Conservation (phyloP, 92 coral and sea anemone species). For the Actinernus sp. region DNA sequence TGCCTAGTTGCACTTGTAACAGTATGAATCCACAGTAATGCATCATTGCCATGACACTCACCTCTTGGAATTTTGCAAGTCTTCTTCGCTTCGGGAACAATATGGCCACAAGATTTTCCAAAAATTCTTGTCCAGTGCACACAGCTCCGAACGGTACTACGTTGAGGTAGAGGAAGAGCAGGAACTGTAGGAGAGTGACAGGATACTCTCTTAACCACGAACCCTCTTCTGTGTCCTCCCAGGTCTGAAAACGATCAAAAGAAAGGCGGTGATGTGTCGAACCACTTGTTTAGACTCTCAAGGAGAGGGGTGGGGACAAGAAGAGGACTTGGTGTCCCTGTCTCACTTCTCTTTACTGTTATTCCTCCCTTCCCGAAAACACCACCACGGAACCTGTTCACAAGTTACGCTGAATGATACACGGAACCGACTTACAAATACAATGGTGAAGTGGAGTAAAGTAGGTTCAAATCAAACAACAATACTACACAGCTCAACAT, state of each 20-base stretch:
- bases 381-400: too few species aligned
- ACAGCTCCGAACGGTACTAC: constrained; percentile 76
- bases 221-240: constrained; percentile 73
- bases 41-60: constrained; percentile 17
- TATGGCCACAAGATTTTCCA: constrained; percentile 90
- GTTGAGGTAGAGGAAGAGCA: constrained; percentile 87
- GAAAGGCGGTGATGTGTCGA: background rate
- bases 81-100: constrained; percentile 85
- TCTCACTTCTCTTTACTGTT: too few species aligned
- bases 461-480: too few species aligned
- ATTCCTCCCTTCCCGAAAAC: too few species aligned
- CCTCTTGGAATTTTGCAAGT: constrained; percentile 62
- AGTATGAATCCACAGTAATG: background rate
- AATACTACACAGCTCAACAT: too few species aligned
- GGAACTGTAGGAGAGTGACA: constrained; percentile 87
- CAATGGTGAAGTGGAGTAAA: too few species aligned
- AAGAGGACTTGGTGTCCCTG: too few species aligned
- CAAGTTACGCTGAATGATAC: too few species aligned
- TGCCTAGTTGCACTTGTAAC: background rate
- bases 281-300: too few species aligned
- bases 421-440: too few species aligned
- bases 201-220: constrained; percentile 93
- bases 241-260: constrained; percentile 40
- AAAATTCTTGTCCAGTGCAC: constrained; percentile 86
- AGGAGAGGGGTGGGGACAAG: too few species aligned